Percentiles rank a stretch among this genome's conserved stretches.
Evolutionary conservation across 2,113 vertebrate genomes (phyloP).

Genomic region (Embiotoca jacksoni): DNA sequence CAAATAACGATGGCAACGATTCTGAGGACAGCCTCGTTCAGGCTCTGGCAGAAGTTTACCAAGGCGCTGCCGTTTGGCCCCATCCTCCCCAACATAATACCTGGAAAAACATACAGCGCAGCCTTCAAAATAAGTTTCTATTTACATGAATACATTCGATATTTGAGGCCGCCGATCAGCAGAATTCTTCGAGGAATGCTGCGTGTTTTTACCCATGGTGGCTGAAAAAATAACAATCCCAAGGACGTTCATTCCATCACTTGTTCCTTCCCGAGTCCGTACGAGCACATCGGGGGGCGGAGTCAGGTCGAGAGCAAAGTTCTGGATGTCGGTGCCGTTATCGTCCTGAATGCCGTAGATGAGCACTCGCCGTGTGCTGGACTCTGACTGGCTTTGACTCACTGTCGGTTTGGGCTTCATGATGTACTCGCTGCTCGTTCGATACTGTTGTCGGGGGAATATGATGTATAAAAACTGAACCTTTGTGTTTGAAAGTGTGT

Average conservation of each 20-base stretch:
- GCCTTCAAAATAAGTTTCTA: neutral
- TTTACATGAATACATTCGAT: neutral
- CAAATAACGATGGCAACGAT: constrained; percentile 97
- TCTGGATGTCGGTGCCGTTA: constrained; percentile 91
- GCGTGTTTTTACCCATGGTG: constrained; percentile 90
- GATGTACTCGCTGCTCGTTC: constrained; percentile 90
- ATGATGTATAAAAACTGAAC: neutral
- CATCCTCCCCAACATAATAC: constrained; percentile 98
- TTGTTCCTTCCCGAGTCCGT: constrained; percentile 91
- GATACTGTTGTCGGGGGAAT: constrained; percentile 86
- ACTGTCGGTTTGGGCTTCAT: constrained; percentile 84
- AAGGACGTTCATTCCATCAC: constrained; percentile 96
- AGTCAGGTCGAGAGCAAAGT: constrained; percentile 94
- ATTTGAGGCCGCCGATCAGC: neutral
- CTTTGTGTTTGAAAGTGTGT: constrained; percentile 3
- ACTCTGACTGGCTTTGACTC: constrained; percentile 76
- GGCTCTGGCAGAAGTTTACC: constrained; percentile 97
- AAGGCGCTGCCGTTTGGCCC: constrained; percentile 92
- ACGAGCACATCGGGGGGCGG: constrained; percentile 92
- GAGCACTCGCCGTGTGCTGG: constrained; percentile 84
- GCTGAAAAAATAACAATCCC: constrained; percentile 98
- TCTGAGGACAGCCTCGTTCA: constrained; percentile 96
- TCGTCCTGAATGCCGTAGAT: constrained; percentile 94
- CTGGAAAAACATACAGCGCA: constrained; percentile 71
- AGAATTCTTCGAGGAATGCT: neutral